Percentiles rank a stretch among this genome's conserved stretches.
phyloP scores from a whole-genome alignment of 2,797 vertebrate genomes.

The Mormyrops boulengeri region DNA sequence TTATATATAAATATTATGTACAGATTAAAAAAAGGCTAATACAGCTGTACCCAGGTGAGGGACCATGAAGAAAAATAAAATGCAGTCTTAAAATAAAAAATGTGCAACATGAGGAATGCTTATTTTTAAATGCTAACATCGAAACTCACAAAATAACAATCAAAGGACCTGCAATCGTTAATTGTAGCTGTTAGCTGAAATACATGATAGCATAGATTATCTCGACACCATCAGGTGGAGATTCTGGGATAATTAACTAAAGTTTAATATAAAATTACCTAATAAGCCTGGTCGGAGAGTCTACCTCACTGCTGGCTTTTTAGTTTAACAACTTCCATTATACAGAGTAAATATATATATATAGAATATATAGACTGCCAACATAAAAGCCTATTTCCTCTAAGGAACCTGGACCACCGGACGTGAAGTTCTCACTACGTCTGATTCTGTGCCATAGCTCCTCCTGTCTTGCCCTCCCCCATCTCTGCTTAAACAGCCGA shows the following conservation, averaged over 20 bases:
- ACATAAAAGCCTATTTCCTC: neutral
- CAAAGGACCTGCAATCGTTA: neutral
- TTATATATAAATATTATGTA: too few species aligned
- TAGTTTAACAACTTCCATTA: neutral
- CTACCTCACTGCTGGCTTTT: neutral
- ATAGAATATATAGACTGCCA: neutral
- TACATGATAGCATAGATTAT: neutral
- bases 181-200: neutral
- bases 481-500: neutral
- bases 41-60: neutral
- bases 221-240: neutral
- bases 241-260: neutral
- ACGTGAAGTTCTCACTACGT: neutral
- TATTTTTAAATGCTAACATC: neutral
- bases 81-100: neutral
- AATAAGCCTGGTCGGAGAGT: neutral
- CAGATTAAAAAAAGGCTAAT: neutral
- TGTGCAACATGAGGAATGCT: neutral
- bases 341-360: neutral
- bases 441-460: neutral
- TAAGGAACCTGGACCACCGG: neutral
- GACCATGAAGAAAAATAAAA: neutral
- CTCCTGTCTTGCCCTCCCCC: neutral
- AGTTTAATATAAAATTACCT: neutral
- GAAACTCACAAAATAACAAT: neutral